Base-by-base conservation (phyloP, 2,888 invertebrate genomes). In the Dasypolia templi region DNA sequence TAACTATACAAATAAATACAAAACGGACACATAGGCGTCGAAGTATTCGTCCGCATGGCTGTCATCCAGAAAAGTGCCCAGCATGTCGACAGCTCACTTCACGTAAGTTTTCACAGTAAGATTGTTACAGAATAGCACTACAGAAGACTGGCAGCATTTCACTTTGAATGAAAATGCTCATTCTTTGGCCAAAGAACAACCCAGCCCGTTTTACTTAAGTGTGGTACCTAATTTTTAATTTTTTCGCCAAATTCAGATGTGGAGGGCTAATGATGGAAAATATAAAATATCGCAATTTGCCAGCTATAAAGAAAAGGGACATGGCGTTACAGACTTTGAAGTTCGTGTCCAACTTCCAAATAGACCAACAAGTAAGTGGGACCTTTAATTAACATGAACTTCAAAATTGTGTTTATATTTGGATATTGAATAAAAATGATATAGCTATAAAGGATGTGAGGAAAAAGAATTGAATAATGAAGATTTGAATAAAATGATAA, bases 251-350 rank as follows among this genome's bases (percentile, higher is more conserved):
- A 83, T 87, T 44, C 61, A 92, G 92, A 55, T 90, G 91, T 72
- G 90, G 89, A 19, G 90, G 92, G 11, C 67, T 91, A 35, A n/a
- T 70, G 6, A 77, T 91, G n/a, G 82, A 90, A 72, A 84, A 82
- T 56, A 73, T 89, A 0, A 75, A 79, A 69, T 87, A 86, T 29
- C 78, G 69, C 35, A 68, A 88, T 63, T 71, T 86, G 39, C 83
- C 85, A 11, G 53, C 75, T 19, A 12, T 49, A 6, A 55, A 71
- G n/a, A 35, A 74, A 35, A 77, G 70, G 9, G 65, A 74, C 19
- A 78, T 87, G 62, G 22, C 62, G 22, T 74, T 90, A 32, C 76
- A 86, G 35, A 68, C 77, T 3, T 46, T 87, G 61, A 79, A 77
- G 61, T 89, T 87, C 65, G 75, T 88, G 44, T 73, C 85, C 4